phyloP scores from a whole-genome alignment of 1,140 invertebrate genomes.

The Monomorium pharaonis region DNA sequence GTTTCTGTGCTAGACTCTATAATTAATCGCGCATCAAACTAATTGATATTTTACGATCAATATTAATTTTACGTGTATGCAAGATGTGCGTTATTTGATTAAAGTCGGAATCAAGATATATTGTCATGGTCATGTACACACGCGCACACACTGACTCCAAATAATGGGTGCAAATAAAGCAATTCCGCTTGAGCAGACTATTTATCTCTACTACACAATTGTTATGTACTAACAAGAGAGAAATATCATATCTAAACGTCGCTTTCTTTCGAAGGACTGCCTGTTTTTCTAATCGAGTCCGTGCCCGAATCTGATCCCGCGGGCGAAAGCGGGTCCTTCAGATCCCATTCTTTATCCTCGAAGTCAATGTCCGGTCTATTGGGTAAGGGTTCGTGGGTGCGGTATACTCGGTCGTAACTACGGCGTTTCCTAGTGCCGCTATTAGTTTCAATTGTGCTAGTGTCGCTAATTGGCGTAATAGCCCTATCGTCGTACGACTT shows the following conservation, averaged over 20 bases:
- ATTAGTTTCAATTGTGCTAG: slow-evolving; percentile 81
- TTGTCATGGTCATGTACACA: slow-evolving; percentile 24
- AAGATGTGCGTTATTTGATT: slow-evolving; percentile 4
- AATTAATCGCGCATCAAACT: background rate
- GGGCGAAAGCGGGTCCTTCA: slow-evolving; percentile 87
- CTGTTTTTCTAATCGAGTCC: slow-evolving; percentile 72
- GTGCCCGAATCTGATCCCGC: slow-evolving; percentile 83
- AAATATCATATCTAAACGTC: slow-evolving; percentile 72
- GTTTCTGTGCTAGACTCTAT: background rate
- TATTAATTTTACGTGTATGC: background rate
- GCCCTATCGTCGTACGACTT: slow-evolving; percentile 75
- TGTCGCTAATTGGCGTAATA: slow-evolving; percentile 74
- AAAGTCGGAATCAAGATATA: slow-evolving; percentile 3
- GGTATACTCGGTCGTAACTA: slow-evolving; percentile 92
- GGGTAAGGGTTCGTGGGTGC: slow-evolving; percentile 92
- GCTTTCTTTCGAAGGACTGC: slow-evolving; percentile 80
- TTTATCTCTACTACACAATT: background rate
- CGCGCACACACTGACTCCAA: background rate
- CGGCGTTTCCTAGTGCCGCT: slow-evolving; percentile 87
- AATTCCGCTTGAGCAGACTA: background rate
- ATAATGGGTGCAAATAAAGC: background rate
- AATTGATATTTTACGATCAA: background rate
- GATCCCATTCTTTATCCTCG: slow-evolving; percentile 92
- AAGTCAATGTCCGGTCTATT: slow-evolving; percentile 91
- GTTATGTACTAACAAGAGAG: background rate